Percentiles rank a stretch among this genome's conserved stretches.
Conservation (phyloP, 1,140 invertebrate genomes). For the Drosophila murphyi region DNA sequence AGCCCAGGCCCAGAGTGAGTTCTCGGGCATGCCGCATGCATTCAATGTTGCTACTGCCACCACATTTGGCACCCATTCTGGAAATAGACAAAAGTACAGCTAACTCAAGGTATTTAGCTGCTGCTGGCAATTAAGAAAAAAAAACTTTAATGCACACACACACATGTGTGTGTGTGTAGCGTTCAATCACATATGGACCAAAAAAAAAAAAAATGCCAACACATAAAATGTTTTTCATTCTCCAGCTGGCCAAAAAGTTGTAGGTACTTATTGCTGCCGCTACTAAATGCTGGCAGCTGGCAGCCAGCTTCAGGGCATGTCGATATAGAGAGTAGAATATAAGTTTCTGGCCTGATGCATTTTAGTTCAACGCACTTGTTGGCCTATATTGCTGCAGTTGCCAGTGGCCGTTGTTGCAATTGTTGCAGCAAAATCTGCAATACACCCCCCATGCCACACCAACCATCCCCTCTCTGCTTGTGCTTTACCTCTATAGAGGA, state of each 20-base stretch:
- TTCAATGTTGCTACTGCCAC: slow-evolving; percentile 1
- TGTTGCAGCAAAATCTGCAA: background rate
- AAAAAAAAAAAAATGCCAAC: background rate
- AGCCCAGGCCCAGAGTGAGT: background rate
- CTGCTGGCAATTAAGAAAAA: slow-evolving; percentile 30
- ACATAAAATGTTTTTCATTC: background rate
- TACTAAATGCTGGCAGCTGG: background rate
- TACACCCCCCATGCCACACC: too few relatives aligned
- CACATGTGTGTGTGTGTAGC: slow-evolving; percentile 5
- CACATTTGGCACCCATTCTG: slow-evolving; percentile 55
- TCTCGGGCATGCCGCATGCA: background rate
- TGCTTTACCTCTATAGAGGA: background rate
- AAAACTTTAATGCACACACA: slow-evolving; percentile 31
- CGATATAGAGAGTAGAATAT: slow-evolving; percentile 12
- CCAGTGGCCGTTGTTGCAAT: background rate
- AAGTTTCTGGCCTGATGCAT: slow-evolving; percentile 28
- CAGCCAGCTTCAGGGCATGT: slow-evolving; percentile 9
- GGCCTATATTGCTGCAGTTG: slow-evolving; percentile 70
- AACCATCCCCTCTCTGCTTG: background rate
- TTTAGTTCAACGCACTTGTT: slow-evolving; percentile 81
- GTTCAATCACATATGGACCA: slow-evolving; percentile 72
- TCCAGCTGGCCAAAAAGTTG: slow-evolving; percentile 28
- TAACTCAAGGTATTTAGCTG: slow-evolving; percentile 23
- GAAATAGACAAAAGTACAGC: slow-evolving; percentile 46
- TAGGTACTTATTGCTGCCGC: slow-evolving; percentile 22